phyloP scores from a whole-genome alignment of 2,888 invertebrate genomes.

The Ectropis crepuscularia region DNA sequence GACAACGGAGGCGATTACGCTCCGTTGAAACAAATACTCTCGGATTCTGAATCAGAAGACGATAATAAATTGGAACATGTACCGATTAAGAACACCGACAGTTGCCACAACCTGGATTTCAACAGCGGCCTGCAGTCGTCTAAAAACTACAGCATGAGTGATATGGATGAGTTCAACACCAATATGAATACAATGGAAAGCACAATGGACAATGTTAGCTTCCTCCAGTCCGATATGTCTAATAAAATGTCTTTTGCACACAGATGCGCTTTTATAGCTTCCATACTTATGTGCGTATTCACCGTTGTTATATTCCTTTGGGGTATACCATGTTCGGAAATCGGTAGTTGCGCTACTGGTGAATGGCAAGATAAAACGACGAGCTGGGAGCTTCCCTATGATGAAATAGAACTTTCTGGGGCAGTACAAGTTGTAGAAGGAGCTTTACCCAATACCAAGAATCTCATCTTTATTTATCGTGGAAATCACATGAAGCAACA shows the following conservation, averaged over 20 bases:
- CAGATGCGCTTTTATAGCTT: conserved; percentile 88
- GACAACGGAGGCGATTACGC: conserved; percentile 86
- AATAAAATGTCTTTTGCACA: conserved; percentile 88
- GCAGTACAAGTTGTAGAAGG: conserved; percentile 89
- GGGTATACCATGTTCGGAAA: conserved; percentile 90
- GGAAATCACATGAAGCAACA: conserved; percentile 86
- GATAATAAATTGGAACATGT: conserved; percentile 80
- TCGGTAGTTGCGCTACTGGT: conserved; percentile 86
- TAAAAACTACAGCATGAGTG: conserved; percentile 77
- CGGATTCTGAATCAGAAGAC: conserved; percentile 92
- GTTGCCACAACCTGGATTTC: conserved; percentile 75
- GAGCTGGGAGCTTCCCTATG: conserved; percentile 88
- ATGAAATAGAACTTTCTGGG: conserved; percentile 88
- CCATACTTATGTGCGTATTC: conserved; percentile 88
- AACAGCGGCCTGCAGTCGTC: conserved; percentile 76
- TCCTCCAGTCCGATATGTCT: conserved; percentile 76
- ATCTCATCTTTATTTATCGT: conserved; percentile 90
- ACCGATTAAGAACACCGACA: conserved; percentile 63
- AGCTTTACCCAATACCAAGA: conserved; percentile 86
- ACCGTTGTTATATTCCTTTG: conserved; percentile 90
- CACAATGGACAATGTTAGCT: conserved; percentile 80
- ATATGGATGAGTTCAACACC: conserved; percentile 78
- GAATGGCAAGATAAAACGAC: conserved; percentile 85
- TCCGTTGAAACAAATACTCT: conserved; percentile 90
- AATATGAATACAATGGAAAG: conserved; percentile 77